Evolutionary conservation across 1,140 invertebrate genomes (phyloP), one percentile per base, ranked within the genome.

Genomic region (Ostrea edulis): DNA sequence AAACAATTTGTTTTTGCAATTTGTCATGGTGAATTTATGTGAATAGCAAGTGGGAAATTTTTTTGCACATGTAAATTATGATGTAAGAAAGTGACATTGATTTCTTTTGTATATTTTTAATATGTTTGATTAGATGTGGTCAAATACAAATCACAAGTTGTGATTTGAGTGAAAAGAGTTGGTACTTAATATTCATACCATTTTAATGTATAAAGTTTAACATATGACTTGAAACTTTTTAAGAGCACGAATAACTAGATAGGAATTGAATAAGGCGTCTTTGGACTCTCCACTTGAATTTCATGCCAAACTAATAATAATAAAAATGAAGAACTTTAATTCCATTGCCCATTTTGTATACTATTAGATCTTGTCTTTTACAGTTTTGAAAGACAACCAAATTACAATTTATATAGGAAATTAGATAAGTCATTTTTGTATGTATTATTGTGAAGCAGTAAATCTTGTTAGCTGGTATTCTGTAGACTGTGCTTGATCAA

Each of bases 381-480:
- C 17, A 62, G 55, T 17, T 62, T 20, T 62, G 9, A 77, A 29
- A 35, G 68, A 77, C 68, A 14, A 22, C 25, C 14, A 29, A 77
- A 77, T 77, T 77, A 14, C 68, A 77, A 77, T 77, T 77, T 77
- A 77, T 25, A 77, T 25, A 35, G 12, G 25, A 25, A 77, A 77
- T 77, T 14, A 11, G 68, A 25, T 77, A 25, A 77, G 25, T 25
- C 12, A 35, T 77, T 29, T 77, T 77, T 77, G 22, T 77, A 9
- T 77, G 4, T 29, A 25, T 11, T 77, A 77, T n/a, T n/a, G 35
- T 77, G 25, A 77, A 77, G 68, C 68, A 29, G 68, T 77, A 29
- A 77, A 77, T 77, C 68, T 77, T 12, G 14, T 35, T 77, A 29
- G 35, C 35, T 44, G 5, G 68, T 29, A 11, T 77, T 77, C 22